Percentiles rank a stretch among this genome's conserved stretches.
Conservation (phyloP, 2,888 invertebrate genomes). For the Chymomyza caudatula region DNA sequence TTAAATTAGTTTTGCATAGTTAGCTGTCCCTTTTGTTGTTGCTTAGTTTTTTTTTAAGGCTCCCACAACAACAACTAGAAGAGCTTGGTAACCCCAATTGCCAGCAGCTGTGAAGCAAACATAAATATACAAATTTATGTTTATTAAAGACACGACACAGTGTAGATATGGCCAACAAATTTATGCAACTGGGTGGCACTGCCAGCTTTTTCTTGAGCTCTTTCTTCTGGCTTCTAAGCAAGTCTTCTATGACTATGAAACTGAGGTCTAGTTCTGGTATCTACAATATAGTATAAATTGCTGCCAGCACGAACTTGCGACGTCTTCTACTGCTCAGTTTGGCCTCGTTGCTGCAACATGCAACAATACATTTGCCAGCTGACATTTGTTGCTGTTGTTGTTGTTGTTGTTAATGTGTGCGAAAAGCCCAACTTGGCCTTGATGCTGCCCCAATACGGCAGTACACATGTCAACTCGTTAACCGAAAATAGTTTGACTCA, state of each 20-base stretch:
- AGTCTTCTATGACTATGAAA: neutral
- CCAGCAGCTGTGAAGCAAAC: slow-evolving; percentile 31
- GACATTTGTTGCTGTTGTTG: neutral
- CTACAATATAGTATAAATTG: neutral
- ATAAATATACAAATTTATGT: slow-evolving; percentile 64
- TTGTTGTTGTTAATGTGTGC: neutral
- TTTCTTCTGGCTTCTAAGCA: no score
- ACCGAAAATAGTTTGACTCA: no score
- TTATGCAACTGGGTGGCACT: slow-evolving; percentile 67
- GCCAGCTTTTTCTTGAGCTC: slow-evolving; percentile 14
- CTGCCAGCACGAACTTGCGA: neutral
- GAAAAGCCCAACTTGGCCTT: neutral
- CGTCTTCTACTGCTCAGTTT: neutral
- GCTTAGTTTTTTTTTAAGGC: neutral
- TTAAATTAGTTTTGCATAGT: slow-evolving; percentile 43
- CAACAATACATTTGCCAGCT: neutral
- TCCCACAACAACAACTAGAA: neutral
- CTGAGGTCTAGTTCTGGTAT: neutral
- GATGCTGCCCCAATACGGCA: neutral
- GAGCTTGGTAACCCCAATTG: slow-evolving; percentile 21
- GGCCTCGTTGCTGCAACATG: neutral
- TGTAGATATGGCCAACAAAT: slow-evolving; percentile 21
- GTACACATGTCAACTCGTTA: neutral
- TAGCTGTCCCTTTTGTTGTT: slow-evolving; percentile 16
- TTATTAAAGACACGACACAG: slow-evolving; percentile 25